phyloP scores from a whole-genome alignment of 2,113 vertebrate species.

The Cynopterus brachyotis region DNA sequence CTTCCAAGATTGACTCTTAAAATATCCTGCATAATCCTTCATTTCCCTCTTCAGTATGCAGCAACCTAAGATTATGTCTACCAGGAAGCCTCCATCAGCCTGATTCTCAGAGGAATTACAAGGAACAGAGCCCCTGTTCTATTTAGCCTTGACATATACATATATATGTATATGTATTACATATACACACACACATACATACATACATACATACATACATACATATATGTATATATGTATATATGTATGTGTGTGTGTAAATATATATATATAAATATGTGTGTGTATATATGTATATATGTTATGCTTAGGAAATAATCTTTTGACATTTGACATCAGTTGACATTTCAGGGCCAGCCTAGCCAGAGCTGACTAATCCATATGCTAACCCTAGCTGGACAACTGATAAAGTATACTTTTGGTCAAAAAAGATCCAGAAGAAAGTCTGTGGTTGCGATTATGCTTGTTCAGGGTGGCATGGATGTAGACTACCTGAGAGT shows the following conservation, averaged over 20 bases:
- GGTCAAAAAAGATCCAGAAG: neutral
- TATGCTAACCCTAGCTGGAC: neutral
- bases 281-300: too few relatives aligned
- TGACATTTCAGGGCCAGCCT: neutral
- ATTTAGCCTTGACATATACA: neutral
- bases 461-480: too few relatives aligned
- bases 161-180: too few relatives aligned
- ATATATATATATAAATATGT: too few relatives aligned
- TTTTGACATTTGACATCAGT: neutral
- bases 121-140: neutral
- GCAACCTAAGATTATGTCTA: neutral
- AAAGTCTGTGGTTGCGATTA: neutral
- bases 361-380: neutral
- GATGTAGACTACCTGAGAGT: neutral
- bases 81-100: neutral
- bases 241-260: too few relatives aligned
- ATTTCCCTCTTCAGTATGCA: fast-evolving
- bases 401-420: neutral
- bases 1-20: neutral
- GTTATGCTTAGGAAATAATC: neutral
- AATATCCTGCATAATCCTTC: neutral
- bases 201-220: too few relatives aligned
- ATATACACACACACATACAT: too few relatives aligned
- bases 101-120: neutral
- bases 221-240: too few relatives aligned